Evolutionary conservation across 2,797 vertebrate species (phyloP), one percentile per base, ranked within the genome.

Genomic region (Mus minutoides): DNA sequence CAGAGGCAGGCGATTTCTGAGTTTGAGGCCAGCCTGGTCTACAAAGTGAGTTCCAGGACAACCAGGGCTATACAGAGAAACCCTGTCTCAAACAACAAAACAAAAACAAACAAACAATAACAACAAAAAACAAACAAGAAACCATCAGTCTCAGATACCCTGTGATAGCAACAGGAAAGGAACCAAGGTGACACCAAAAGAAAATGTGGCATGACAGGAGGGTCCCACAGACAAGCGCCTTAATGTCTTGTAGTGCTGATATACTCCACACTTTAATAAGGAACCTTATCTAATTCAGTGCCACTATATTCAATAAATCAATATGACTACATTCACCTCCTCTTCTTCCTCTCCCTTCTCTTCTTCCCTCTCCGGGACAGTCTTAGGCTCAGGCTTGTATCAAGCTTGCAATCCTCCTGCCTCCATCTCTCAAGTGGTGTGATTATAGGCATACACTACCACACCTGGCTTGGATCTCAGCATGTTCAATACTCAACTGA

Each of bases 401-500:
- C n/a, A 43, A 56, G 34, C 46, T 56, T 21, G 62, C 24, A 40
- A 80, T 69, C n/a, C 77, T 29, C 49, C 49, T 80, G 46, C 26
- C 49, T 43, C 64, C 34, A 52, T 43, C 64, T 71, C 37, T 52
- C 40, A 40, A 69, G 64, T 17, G 21, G 19, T 91, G 10, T 54
- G 37, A 43, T 82, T 71, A 24, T 8, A 82, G 49, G 29, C 19
- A 56, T 14, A 37, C 12, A n/a, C 49, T 29, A 71, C 78, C 17
- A 71, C 14, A 56, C 37, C 37, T 4, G 2, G 37, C 80, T 58
- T 16, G 19, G 52, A 21, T 94, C 31, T 58, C 60, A 56, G 60
- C 12, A 73, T 69, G 90, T 87, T 80, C 60, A 80, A 75, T 69
- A 93, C 46, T 49, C 85, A 37, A 60, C 80, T 94, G 40, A 86